A percentile compares a stretch with the other conserved stretches of the same genome.
Conservation (phyloP, 2,113 vertebrate genomes). For the Oxyruncus cristatus region DNA sequence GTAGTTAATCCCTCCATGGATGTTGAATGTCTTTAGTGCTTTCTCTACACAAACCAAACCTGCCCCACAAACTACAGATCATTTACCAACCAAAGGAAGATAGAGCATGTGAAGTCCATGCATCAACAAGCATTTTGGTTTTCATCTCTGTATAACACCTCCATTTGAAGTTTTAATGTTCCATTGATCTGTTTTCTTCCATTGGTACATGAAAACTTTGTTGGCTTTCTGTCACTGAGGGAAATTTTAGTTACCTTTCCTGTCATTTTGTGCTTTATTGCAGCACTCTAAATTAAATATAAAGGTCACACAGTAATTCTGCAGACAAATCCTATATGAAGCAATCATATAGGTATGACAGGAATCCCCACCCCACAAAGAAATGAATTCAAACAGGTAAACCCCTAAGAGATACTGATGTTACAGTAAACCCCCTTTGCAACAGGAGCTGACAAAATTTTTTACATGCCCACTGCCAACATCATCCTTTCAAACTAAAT, state of each 20-base stretch:
- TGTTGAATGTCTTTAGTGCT: background rate
- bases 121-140: background rate
- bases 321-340: background rate
- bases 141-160: background rate
- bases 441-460: background rate
- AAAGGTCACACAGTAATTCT: background rate
- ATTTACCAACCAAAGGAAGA: background rate
- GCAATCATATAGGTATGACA: background rate
- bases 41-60: background rate
- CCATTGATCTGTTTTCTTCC: background rate
- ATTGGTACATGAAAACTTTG: background rate
- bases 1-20: fast-evolving
- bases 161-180: background rate
- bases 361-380: background rate
- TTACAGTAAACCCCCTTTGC: background rate
- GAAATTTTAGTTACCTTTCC: background rate
- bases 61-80: background rate
- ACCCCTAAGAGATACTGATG: background rate
- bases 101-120: background rate
- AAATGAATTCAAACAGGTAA: background rate
- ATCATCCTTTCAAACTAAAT: background rate
- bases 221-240: background rate
- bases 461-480: background rate
- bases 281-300: background rate
- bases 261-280: background rate